These are phyloP conservation scores for Neoarius graeffei DNA, from an alignment of 2,113 vertebrate genomes.

Conservation along the genomic window DNA sequence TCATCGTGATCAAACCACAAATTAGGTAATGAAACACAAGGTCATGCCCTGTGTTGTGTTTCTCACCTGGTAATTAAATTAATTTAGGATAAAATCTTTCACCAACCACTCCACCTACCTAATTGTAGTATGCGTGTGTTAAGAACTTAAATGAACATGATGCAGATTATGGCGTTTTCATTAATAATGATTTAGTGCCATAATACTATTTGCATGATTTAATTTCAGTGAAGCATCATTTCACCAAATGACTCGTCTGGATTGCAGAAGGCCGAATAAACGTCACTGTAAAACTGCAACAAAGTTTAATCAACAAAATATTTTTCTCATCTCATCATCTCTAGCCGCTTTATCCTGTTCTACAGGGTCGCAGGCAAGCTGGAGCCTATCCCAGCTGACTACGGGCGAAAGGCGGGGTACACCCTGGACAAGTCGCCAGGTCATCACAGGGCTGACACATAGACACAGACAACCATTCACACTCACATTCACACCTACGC, in stretches of 20 bases:
- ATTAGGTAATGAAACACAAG: slow-evolving; percentile 19
- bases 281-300: neutral
- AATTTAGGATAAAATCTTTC: neutral
- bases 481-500: too few species aligned
- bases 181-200: neutral
- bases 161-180: neutral
- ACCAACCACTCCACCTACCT: neutral
- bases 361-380: too few species aligned
- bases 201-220: neutral
- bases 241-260: neutral
- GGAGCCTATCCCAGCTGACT: too few species aligned
- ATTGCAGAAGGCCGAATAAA: neutral
- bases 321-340: too few species aligned
- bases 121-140: neutral
- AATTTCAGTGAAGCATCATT: neutral
- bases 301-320: neutral
- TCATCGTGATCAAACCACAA: slow-evolving; percentile 21
- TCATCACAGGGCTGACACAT: too few species aligned
- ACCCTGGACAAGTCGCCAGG: too few species aligned
- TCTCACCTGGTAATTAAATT: neutral
- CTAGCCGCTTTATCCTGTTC: too few species aligned
- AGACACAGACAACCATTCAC: too few species aligned
- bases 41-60: neutral
- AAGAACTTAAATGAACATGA: neutral
- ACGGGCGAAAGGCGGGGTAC: too few species aligned